Conservation (phyloP, 2,113 vertebrate species). For the Mus spicilegus region DNA sequence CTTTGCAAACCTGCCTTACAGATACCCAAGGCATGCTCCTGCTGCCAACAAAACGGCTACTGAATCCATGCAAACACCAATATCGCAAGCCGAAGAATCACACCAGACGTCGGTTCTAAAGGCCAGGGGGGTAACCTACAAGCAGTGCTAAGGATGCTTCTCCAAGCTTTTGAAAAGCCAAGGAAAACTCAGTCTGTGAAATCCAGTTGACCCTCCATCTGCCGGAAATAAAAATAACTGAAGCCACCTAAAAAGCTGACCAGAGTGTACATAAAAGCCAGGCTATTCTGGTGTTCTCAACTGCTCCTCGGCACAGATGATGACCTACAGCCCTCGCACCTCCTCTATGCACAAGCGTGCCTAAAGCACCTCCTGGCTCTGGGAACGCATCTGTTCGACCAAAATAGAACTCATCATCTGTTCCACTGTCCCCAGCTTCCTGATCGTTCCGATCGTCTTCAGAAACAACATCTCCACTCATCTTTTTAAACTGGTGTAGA, state of each 20-base stretch:
- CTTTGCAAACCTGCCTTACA: not conserved
- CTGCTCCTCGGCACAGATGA: not conserved
- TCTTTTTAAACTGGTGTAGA: not conserved
- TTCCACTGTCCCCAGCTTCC: not conserved
- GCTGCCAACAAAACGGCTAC: conserved; percentile 25
- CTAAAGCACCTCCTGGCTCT: not conserved
- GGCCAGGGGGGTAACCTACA: not conserved
- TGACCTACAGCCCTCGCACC: not conserved
- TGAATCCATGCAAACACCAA: not conserved
- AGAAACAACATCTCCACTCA: not conserved
- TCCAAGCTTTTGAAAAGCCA: conserved; percentile 23
- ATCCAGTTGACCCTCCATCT: conserved; percentile 47
- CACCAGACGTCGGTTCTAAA: not conserved
- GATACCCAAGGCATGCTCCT: conserved; percentile 16
- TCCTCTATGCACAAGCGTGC: too few species aligned
- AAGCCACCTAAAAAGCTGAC: not conserved
- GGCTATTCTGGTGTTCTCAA: not conserved
- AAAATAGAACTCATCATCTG: not conserved
- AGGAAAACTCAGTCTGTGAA: conserved; percentile 7
- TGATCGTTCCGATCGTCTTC: not conserved
- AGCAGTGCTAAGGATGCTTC: not conserved
- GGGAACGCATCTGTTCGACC: not conserved
- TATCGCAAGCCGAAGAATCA: not conserved
- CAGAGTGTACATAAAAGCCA: not conserved
- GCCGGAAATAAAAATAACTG: conserved; percentile 51